Evolutionary conservation across 1,140 invertebrate species (phyloP).

Genomic region (Polypedilum pembai): DNA sequence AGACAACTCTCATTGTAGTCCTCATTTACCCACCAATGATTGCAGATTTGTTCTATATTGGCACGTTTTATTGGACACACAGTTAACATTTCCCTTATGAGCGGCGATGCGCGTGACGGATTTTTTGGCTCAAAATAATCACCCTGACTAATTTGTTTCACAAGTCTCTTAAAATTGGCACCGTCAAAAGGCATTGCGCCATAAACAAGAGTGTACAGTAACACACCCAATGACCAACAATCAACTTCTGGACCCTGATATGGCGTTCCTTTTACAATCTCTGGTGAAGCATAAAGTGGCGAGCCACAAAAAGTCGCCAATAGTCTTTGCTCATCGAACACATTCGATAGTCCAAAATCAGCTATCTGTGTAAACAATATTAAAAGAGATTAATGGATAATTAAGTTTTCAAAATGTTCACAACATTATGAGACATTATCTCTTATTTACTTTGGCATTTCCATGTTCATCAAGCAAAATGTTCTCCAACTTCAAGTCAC

Average conservation of each 20-base stretch:
- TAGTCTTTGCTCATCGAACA: constrained; percentile 83
- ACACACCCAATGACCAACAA: constrained; percentile 95
- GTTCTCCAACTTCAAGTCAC: constrained; percentile 98
- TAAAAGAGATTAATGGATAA: not conserved
- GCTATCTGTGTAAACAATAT: constrained; percentile 69
- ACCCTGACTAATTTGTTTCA: constrained; percentile 93
- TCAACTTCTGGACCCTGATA: constrained; percentile 95
- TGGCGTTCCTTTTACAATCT: constrained; percentile 96
- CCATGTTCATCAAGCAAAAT: constrained; percentile 91
- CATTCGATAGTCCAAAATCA: constrained; percentile 97
- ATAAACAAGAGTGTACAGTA: constrained; percentile 96
- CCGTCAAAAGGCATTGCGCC: constrained; percentile 99
- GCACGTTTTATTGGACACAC: constrained; percentile 83
- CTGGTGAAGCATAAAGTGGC: constrained; percentile 95
- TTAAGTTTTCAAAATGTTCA: too few relatives aligned
- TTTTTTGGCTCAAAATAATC: constrained; percentile 96
- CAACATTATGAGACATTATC: not conserved
- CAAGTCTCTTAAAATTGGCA: constrained; percentile 92
- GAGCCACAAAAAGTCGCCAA: constrained; percentile 96
- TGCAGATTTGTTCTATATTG: constrained; percentile 88
- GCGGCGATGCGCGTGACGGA: constrained; percentile 88
- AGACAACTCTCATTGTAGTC: constrained; percentile 76
- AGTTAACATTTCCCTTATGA: constrained; percentile 90
- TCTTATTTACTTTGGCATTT: constrained; percentile 78
- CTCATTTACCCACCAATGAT: constrained; percentile 90